A percentile compares a stretch with the other conserved stretches of the same genome.
These are phyloP conservation scores for Tadarida brasiliensis DNA, from an alignment of 2,797 vertebrate species.

Conservation along the genomic window DNA sequence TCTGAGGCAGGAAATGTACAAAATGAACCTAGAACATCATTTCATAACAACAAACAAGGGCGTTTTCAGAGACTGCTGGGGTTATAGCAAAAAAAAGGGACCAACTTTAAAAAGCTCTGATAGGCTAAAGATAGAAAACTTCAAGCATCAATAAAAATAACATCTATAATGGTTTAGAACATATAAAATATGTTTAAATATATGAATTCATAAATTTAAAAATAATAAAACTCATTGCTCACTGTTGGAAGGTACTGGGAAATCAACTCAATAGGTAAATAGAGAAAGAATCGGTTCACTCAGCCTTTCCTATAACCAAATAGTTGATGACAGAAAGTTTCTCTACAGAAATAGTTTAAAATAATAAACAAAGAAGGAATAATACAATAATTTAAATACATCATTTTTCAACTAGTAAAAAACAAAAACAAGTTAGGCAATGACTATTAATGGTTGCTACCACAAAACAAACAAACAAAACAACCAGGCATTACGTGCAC, in stretches of 20 bases:
- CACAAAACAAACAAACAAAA: neutral
- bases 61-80: neutral
- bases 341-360: slow-evolving; percentile 42
- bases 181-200: slow-evolving; percentile 4
- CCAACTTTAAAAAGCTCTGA: neutral
- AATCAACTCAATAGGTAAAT: slow-evolving; percentile 52
- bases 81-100: neutral
- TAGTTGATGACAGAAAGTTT: neutral
- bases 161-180: neutral
- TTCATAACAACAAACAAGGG: neutral
- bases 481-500: neutral
- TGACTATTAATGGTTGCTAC: neutral
- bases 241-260: neutral
- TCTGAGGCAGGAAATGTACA: neutral
- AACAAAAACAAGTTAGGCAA: neutral
- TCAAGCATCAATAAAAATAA: slow-evolving; percentile 12
- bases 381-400: neutral
- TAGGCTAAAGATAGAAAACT: neutral
- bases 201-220: slow-evolving; percentile 28
- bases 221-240: slow-evolving; percentile 11
- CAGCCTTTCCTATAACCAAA: slow-evolving; percentile 14
- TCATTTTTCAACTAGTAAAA: slow-evolving; percentile 46
- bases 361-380: slow-evolving; percentile 42
- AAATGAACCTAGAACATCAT: neutral
- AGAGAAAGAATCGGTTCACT: neutral